Evolutionary conservation across 2,797 vertebrate species (phyloP), one percentile per base, ranked within the genome.

Genomic region (Peromyscus melanophrys): DNA sequence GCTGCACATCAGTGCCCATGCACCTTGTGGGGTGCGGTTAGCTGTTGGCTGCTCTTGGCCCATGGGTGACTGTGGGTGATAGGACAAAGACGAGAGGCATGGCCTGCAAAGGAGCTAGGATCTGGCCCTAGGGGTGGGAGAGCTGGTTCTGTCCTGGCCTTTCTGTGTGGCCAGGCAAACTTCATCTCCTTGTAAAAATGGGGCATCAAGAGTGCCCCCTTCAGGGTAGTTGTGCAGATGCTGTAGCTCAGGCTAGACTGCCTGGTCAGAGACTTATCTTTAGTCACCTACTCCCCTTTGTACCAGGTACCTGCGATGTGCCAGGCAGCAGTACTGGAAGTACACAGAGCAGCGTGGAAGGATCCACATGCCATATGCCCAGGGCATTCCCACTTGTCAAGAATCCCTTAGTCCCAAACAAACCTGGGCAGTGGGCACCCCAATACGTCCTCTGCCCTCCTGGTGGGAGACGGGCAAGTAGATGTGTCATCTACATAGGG

Each of bases 241-340:
- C 7, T 17, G 52, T n/a, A 23, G 5, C 67, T 87, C 77, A 25
- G 16, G 25, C 0, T 4, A 40, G 55, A 21, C 43, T 0, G 0
- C 86, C 55, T 31, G 21, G 80, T 76, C 9, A 8, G 49, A 12
- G 19, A 37, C 43, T 57, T 34, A 59, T 4, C 0, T 13, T 21
- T n/a, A 0, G 12, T 23, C 40, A 89, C 17, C 77, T 52, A 13
- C 46, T 59, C 13, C 23, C 0, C 86, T 14, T 0, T 2, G 5
- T 6, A 10, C 3, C 61, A 37, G 11, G 9, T 27, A 59, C 34
- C 88, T 63, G 0, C 37, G 6, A 0, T 9, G 11, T 63, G 11
- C 76, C 59, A 86, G 52, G 31, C 3, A 71, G 49, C 4, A 34
- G 34, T n/a, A n/a, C n/a, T n/a, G n/a, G n/a, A n/a, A n/a, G n/a